These are phyloP conservation scores for Heliconius hewitsoni DNA, from an alignment of 1,140 invertebrate species.

Conservation along the genomic window DNA sequence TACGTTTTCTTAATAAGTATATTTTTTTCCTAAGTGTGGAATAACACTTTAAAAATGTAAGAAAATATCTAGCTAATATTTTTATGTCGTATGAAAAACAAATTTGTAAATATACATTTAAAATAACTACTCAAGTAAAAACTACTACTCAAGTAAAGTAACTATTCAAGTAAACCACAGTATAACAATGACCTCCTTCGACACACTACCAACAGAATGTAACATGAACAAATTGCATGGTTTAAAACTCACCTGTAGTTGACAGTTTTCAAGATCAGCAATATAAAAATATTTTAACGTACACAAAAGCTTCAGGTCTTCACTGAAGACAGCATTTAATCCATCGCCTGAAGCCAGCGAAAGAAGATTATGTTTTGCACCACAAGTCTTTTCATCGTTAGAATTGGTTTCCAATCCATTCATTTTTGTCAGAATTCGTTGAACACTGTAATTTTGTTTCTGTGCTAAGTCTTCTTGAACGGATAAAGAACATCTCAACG, in stretches of 20 bases:
- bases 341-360: constrained; percentile 29
- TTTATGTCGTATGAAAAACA: background rate
- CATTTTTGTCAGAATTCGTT: constrained; percentile 20
- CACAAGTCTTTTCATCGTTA: constrained; percentile 27
- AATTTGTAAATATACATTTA: no score
- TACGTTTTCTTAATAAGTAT: no score
- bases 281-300: constrained; percentile 9
- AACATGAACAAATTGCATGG: background rate
- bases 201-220: background rate
- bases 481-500: constrained; percentile 17
- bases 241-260: background rate
- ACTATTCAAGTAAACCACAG: no score
- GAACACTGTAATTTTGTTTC: constrained; percentile 25
- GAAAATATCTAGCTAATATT: background rate
- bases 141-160: no score
- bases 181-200: background rate
- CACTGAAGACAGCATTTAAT: constrained; percentile 22
- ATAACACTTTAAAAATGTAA: no score
- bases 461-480: constrained; percentile 8
- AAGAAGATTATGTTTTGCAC: constrained; percentile 35
- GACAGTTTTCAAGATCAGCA: constrained; percentile 6
- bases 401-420: constrained; percentile 37
- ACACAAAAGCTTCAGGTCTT: background rate
- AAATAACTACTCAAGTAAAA: no score
- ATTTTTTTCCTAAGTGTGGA: no score